phyloP scores from a whole-genome alignment of 2,797 vertebrate genomes.

The Vespertilio murinus region DNA sequence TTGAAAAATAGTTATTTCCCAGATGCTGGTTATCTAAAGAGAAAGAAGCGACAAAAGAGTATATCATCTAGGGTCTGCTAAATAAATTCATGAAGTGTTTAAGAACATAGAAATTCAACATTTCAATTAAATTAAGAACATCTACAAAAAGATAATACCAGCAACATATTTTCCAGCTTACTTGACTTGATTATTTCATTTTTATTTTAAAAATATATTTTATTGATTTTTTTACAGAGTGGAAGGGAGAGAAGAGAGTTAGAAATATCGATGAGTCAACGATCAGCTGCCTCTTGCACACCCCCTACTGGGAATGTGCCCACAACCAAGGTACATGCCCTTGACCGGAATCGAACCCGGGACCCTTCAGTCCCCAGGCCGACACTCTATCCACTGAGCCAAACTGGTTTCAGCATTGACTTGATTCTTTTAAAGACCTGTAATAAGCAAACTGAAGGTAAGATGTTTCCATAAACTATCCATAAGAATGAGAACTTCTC shows the following conservation, averaged over 20 bases:
- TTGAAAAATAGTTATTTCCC: slow-evolving; percentile 20
- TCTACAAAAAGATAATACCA: not conserved
- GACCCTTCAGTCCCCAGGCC: too few relatives aligned
- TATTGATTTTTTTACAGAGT: too few relatives aligned
- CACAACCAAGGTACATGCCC: too few relatives aligned
- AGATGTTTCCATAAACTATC: not conserved
- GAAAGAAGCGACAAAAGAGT: not conserved
- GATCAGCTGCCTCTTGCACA: too few relatives aligned
- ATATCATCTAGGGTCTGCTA: not conserved
- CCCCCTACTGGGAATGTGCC: too few relatives aligned
- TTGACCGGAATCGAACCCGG: too few relatives aligned
- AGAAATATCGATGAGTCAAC: too few relatives aligned
- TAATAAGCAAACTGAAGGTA: slow-evolving; percentile 1
- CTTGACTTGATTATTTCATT: not conserved
- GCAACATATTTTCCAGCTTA: not conserved
- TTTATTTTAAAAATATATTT: too few relatives aligned
- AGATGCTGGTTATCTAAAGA: not conserved
- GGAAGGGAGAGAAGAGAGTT: too few relatives aligned
- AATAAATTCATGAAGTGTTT: slow-evolving; percentile 12
- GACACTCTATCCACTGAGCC: too few relatives aligned
- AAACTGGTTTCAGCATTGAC: too few relatives aligned
- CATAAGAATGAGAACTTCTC: not conserved
- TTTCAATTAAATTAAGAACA: slow-evolving; percentile 28
- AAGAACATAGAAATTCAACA: slow-evolving; percentile 8
- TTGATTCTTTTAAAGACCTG: not conserved